phyloP scores from a whole-genome alignment of 2,113 vertebrate genomes.

The Furnarius figulus region DNA sequence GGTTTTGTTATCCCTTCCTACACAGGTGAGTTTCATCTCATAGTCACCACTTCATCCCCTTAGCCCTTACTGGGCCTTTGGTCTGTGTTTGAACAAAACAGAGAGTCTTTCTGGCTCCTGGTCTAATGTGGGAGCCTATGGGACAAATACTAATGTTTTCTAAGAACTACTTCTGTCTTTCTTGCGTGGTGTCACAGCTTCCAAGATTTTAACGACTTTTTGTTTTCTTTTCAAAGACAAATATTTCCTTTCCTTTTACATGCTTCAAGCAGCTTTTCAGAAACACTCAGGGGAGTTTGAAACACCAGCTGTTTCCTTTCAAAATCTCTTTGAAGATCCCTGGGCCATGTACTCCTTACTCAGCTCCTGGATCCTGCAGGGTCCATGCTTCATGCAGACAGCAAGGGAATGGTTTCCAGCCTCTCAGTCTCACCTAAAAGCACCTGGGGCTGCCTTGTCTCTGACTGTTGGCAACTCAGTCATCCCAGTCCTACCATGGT shows the following conservation, averaged over 20 bases:
- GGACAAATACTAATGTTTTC: neutral
- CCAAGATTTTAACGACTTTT: neutral
- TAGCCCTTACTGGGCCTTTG: neutral
- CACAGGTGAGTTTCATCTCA: neutral
- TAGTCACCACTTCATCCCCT: neutral
- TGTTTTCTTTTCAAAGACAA: constrained; percentile 29
- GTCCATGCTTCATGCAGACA: neutral
- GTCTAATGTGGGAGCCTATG: neutral
- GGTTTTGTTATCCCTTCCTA: neutral
- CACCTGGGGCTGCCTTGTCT: neutral
- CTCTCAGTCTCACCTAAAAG: neutral
- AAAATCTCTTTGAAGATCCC: constrained; percentile 12
- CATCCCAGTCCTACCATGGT: neutral
- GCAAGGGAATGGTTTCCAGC: neutral
- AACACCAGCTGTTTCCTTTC: constrained; percentile 51
- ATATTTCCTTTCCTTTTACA: constrained; percentile 39
- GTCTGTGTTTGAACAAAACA: neutral
- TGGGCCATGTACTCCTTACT: neutral
- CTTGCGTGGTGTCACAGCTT: neutral
- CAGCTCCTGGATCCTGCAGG: neutral
- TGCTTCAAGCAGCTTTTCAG: neutral
- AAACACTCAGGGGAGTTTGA: neutral
- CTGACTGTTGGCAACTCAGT: neutral
- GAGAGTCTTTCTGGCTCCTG: neutral
- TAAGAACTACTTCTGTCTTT: neutral